Evolutionary conservation across 1,140 invertebrate species (phyloP), one percentile per base, ranked within the genome.

Genomic region (Pristionchus pacificus): DNA sequence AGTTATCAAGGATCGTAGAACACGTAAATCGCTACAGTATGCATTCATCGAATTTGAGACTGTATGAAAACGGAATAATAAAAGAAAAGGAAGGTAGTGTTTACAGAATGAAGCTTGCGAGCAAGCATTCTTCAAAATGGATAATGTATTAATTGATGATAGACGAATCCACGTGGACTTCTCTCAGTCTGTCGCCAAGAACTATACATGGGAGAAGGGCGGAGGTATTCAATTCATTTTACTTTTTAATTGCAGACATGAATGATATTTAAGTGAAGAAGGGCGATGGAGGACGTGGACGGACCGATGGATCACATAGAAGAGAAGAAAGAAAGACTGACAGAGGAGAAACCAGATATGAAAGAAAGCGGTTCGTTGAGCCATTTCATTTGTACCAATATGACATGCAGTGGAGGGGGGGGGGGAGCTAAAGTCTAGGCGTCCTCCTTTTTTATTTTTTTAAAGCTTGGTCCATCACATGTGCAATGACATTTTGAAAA

Each of bases 41-140:
- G 97, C 95, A 1, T 99, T 99, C 84, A 93, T 99, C 77, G 97
- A 99, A 85, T 99, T 98, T 88, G 92, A 91, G 72, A 90, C 95
- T 74, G 89, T 91, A 78, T 57, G 64, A 71, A 61, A 58, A 68
- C 15, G 2, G 29, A 6, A 24, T 31, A 38, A 3, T 13, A 31
- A 49, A 70, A 27, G 30, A 24, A 15, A 19, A 27, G 14, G 27
- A 69, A 38, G n/a, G 24, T 66, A n/a, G 13, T 68, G 25, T 33
- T 75, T 77, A 80, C 77, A 87, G 84, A 72, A 77, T 90, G 83
- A 96, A 84, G 89, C 94, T 13, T 98, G 96, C 87, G 97, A 99
- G 87, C 91, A 93, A 77, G 97, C 97, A 1, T 99, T 94, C 86
- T 96, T 98, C 79, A 99, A 99, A 88, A 99, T 99, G 97, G 95